These are phyloP conservation scores for Drosophila tani DNA, from an alignment of 1,140 invertebrate genomes.

Conservation along the genomic window DNA sequence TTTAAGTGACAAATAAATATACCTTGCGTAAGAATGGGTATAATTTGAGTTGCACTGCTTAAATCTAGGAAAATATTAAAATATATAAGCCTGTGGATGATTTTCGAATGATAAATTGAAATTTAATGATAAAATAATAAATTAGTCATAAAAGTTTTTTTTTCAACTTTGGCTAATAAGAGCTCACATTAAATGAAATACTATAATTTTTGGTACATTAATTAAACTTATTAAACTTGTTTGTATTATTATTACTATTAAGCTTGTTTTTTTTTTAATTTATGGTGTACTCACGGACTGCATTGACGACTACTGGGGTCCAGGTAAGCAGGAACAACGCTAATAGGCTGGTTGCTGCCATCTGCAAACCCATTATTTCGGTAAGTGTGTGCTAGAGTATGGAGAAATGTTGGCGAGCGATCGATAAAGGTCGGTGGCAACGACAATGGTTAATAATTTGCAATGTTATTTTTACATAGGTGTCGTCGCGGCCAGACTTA, in stretches of 20 bases:
- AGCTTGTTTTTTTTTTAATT: not conserved
- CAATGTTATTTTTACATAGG: conserved; percentile 28
- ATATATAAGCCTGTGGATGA: not conserved
- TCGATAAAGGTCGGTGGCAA: conserved; percentile 43
- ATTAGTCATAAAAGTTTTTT: not conserved
- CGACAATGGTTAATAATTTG: conserved; percentile 32
- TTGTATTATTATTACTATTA: too few relatives aligned
- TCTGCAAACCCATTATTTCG: conserved; percentile 84
- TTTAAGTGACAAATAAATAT: conserved; percentile 32
- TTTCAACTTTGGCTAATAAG: not conserved
- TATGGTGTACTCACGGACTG: conserved; percentile 79
- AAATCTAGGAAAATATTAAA: conserved; percentile 1
- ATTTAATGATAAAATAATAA: not conserved
- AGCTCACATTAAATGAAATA: conserved; percentile 6
- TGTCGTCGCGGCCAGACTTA: conserved; percentile 51
- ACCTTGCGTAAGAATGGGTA: not conserved
- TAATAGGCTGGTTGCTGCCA: conserved; percentile 73
- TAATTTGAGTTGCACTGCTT: conserved; percentile 8
- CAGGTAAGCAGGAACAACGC: conserved; percentile 76
- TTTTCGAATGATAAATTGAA: not conserved
- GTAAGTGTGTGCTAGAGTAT: conserved; percentile 13
- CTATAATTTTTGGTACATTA: not conserved
- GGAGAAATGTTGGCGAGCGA: conserved; percentile 9
- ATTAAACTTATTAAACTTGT: not conserved
- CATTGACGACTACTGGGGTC: conserved; percentile 74